These are phyloP conservation scores for Drosophila atripex DNA, from an alignment of 2,888 invertebrate species.

Conservation along the genomic window DNA sequence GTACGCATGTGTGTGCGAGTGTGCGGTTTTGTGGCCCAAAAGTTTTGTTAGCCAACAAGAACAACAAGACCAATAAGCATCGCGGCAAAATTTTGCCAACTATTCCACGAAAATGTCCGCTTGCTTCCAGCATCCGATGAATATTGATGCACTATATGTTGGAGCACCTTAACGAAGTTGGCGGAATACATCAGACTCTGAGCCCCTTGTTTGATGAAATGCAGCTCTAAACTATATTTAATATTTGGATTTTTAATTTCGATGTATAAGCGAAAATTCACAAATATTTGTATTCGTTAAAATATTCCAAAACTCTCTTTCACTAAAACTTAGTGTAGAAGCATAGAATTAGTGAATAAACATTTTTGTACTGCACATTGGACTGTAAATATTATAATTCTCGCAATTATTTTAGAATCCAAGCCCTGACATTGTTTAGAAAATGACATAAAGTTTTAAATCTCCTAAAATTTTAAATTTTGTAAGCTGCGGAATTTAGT, in stretches of 20 bases:
- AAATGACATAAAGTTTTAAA: conserved; percentile 58
- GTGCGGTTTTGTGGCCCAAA: conserved; percentile 25
- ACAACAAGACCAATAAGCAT: conserved; percentile 28
- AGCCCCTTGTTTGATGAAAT: conserved; percentile 20
- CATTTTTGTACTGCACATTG: not conserved
- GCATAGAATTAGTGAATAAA: no score
- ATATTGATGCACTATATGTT: conserved; percentile 46
- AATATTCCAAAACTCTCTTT: no score
- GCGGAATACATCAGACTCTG: conserved; percentile 14
- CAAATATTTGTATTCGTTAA: not conserved
- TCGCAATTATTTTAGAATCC: no score
- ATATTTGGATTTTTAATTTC: not conserved
- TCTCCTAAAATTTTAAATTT: conserved; percentile 45
- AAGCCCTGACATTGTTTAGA: conserved; percentile 24
- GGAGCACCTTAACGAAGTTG: conserved; percentile 24
- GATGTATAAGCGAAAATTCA: not conserved
- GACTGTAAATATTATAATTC: no score
- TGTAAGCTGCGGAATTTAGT: conserved; percentile 44
- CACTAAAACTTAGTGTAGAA: no score
- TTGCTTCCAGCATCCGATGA: conserved; percentile 41
- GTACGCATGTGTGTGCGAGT: conserved; percentile 4
- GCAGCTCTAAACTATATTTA: not conserved
- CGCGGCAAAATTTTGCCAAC: conserved; percentile 48
- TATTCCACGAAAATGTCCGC: conserved; percentile 40
- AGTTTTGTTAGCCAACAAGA: conserved; percentile 39